A percentile compares a stretch with the other conserved stretches of the same genome.
These are phyloP conservation scores for Tiliqua scincoides DNA, from an alignment of 2,113 vertebrate species.

Conservation along the genomic window DNA sequence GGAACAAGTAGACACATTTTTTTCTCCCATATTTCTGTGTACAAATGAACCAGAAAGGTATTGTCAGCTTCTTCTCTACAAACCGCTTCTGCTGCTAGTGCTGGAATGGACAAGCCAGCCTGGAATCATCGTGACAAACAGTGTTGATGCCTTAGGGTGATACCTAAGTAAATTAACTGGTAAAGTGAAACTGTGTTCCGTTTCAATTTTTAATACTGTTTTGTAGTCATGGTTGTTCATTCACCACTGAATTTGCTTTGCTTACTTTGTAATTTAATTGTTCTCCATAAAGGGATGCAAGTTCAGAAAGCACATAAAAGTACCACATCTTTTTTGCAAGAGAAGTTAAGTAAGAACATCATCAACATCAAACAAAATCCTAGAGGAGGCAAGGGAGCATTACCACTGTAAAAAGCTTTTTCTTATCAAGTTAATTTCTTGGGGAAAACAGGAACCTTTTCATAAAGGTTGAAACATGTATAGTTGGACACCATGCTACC, in stretches of 20 bases:
- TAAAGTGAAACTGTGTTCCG: conserved; percentile 51
- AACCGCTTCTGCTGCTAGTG: not conserved
- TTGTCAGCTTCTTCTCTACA: conserved; percentile 33
- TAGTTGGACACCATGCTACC: not conserved
- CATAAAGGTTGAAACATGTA: conserved; percentile 1
- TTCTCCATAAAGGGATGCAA: conserved; percentile 57
- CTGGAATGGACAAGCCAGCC: conserved; percentile 10
- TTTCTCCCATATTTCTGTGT: conserved; percentile 14
- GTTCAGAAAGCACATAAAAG: conserved; percentile 49
- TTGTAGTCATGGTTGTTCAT: conserved; percentile 45
- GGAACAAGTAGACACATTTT: not conserved
- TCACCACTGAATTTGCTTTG: conserved; percentile 45
- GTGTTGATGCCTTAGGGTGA: conserved; percentile 61
- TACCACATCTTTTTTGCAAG: conserved; percentile 42
- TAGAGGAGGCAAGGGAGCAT: conserved; percentile 37
- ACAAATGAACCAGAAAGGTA: not conserved
- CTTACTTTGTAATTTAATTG: conserved; percentile 69
- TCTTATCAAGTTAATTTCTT: conserved; percentile 5
- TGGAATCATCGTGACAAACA: conserved; percentile 55
- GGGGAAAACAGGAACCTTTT: conserved; percentile 28
- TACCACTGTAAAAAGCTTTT: conserved; percentile 24
- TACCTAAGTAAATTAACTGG: conserved; percentile 66
- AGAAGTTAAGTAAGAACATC: conserved; percentile 24
- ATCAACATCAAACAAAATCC: conserved; percentile 1
- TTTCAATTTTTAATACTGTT: conserved; percentile 64